Evolutionary conservation across 2,113 vertebrate species (phyloP), one percentile per base, ranked within the genome.

Genomic region (Dolichallabes microphthalmus): DNA sequence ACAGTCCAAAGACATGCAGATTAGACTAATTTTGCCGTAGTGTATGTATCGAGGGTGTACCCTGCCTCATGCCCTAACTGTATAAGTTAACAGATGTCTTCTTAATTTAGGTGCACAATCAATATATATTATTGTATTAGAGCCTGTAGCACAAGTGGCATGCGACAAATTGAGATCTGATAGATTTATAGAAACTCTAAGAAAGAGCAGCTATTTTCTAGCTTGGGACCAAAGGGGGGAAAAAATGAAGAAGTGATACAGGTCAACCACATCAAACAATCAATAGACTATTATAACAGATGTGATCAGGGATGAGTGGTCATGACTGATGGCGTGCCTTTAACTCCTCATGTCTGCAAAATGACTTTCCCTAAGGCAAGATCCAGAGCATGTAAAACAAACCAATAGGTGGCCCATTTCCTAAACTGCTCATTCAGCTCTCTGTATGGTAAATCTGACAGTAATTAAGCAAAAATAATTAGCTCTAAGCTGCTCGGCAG

Each of bases 131-230:
- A 45, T 6, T 45, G 6, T 45, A 8, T 45, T 45, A 1, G 3
- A 3, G 3, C 39, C 39, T 39, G 39, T 3, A 86, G 88, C 66
- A 75, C 50, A 32, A 74, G 71, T 80, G 75, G 30, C 32, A 13
- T 22, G 27, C 90, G 87, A 87, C 87, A 85, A 39, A 1, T 85
- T 87, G 90, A 84, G 87, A 78, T 45, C 45, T 85, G 82, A 87
- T 87, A 83, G 78, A 77, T 90, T 86, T 90, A 90, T 92, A 77
- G 55, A 69, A 76, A 63, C 45, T 75, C 50, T 75, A 75, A 9
- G 9, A 80, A 81, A 66, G 3, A 27, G 52, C 15, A 58, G 10
- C 0, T 0, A 58, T 78, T 78, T 78, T 2, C 69, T 53, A 39
- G 35, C 50, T 71, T 83, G 68, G 7, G 17, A 83, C 30, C 25